phyloP scores from a whole-genome alignment of 2,888 invertebrate species.

The Agrochola lota region DNA sequence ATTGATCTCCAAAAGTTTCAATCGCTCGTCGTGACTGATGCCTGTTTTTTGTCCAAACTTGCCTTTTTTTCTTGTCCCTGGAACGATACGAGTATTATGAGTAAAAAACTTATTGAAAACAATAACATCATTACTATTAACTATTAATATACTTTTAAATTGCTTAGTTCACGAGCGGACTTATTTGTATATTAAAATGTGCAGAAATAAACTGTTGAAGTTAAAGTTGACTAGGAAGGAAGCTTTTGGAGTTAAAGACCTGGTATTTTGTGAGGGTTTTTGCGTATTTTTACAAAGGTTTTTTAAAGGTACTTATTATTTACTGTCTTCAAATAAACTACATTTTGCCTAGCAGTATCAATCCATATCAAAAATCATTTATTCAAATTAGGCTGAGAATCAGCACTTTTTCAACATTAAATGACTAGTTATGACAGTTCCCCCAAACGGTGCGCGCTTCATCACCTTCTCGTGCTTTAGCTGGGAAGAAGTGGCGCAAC shows the following conservation, averaged over 20 bases:
- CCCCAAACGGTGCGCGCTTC: too few species aligned
- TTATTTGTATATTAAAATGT: background rate
- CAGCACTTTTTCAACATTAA: too few species aligned
- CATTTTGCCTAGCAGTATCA: background rate
- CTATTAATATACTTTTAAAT: background rate
- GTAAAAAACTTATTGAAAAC: conserved; percentile 39
- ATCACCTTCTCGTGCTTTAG: too few species aligned
- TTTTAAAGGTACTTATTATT: background rate
- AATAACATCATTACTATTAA: conserved; percentile 6
- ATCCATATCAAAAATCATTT: too few species aligned
- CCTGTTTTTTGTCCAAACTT: conserved; percentile 44
- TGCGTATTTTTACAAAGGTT: background rate
- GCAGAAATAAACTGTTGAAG: background rate
- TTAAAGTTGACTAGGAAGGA: conserved; percentile 16
- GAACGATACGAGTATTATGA: conserved; percentile 40
- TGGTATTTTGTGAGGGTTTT: background rate
- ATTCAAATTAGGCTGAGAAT: too few species aligned
- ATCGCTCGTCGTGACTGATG: conserved; percentile 45
- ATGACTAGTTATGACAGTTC: too few species aligned
- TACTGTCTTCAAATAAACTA: background rate
- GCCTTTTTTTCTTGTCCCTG: conserved; percentile 56
- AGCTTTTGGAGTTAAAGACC: background rate
- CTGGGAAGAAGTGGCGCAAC: too few species aligned
- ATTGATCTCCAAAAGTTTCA: conserved; percentile 33
- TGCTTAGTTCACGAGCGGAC: background rate